Evolutionary conservation across 2,888 invertebrate genomes (phyloP).

Genomic region (Noctua comes): DNA sequence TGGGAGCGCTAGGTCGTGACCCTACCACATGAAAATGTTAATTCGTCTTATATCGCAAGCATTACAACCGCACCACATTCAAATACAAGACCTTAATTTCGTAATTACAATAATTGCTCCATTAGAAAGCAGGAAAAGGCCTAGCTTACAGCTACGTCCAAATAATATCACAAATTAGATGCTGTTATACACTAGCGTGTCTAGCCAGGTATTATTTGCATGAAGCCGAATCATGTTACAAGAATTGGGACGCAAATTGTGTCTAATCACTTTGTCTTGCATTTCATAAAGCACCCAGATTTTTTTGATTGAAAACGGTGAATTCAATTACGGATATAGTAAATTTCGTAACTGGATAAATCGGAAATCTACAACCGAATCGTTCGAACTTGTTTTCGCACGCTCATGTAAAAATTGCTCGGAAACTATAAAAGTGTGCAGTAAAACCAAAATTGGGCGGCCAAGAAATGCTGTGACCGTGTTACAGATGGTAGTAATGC

Average conservation of each 20-base stretch:
- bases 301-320: conserved; percentile 79
- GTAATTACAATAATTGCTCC: conserved; percentile 58
- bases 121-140: conserved; percentile 61
- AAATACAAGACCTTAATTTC: conserved; percentile 60
- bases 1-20: conserved; percentile 84
- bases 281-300: conserved; percentile 72
- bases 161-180: conserved; percentile 67
- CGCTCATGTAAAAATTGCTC: conserved; percentile 79
- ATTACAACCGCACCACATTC: conserved; percentile 63
- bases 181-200: conserved; percentile 65
- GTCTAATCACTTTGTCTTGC: conserved; percentile 71
- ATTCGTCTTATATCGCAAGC: conserved; percentile 74
- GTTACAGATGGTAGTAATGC: conserved; percentile 87
- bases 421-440: conserved; percentile 78
- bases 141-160: conserved; percentile 36
- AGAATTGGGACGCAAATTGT: conserved; percentile 70
- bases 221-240: conserved; percentile 67
- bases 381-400: conserved; percentile 79
- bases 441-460: conserved; percentile 86
- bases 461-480: conserved; percentile 87
- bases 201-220: conserved; percentile 65
- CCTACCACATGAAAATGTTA: conserved; percentile 82
- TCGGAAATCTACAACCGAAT: conserved; percentile 73
- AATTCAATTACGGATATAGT: conserved; percentile 76
- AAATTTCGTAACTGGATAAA: conserved; percentile 73